These are phyloP conservation scores for Gephyroberyx darwinii DNA, from an alignment of 2,797 vertebrate species.

Conservation along the genomic window DNA sequence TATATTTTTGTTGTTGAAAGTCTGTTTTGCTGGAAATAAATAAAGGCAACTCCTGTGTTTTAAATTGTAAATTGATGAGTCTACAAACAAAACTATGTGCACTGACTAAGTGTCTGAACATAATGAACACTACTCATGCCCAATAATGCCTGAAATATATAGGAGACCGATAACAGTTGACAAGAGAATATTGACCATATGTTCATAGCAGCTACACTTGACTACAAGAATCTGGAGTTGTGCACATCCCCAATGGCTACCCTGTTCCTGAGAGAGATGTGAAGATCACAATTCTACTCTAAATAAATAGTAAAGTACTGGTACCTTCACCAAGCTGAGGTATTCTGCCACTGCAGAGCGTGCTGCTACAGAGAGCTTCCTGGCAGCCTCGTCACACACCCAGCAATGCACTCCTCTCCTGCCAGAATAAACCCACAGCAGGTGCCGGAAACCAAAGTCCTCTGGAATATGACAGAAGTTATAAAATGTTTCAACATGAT, in stretches of 20 bases:
- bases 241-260: background rate
- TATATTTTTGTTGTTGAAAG: background rate
- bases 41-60: background rate
- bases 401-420: slow-evolving; percentile 97
- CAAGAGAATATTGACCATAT: background rate
- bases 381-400: slow-evolving; percentile 93
- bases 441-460: slow-evolving; percentile 93
- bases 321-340: slow-evolving; percentile 92
- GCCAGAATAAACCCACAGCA: slow-evolving; percentile 96
- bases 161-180: background rate
- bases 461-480: slow-evolving; percentile 75
- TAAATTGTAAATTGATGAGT: background rate
- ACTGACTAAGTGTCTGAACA: background rate
- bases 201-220: background rate
- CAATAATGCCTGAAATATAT: background rate
- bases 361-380: slow-evolving; percentile 89
- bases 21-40: background rate
- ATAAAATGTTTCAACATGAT: background rate
- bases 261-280: background rate
- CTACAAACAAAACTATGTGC: background rate
- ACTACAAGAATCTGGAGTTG: background rate
- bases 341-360: slow-evolving; percentile 94
- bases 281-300: background rate
- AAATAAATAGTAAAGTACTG: background rate
- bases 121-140: background rate